These are phyloP conservation scores for Noctua janthe DNA, from an alignment of 2,888 invertebrate species.

Conservation along the genomic window DNA sequence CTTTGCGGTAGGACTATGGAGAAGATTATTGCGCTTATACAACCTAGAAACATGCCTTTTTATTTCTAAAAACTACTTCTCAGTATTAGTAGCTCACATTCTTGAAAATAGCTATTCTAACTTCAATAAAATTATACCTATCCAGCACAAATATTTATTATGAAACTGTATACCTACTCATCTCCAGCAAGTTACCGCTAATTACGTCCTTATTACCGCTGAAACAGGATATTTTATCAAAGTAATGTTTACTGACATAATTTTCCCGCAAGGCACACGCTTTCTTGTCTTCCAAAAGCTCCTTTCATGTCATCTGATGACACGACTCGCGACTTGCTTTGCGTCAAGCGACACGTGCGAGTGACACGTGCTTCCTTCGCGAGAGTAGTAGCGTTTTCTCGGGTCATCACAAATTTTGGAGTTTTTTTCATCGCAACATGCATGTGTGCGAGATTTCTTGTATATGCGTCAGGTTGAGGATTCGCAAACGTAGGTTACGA, in stretches of 20 bases:
- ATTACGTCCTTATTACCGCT: background rate
- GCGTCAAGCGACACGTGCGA: background rate
- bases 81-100: background rate
- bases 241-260: slow-evolving; percentile 23
- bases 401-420: background rate
- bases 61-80: background rate
- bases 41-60: background rate
- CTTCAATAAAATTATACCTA: background rate
- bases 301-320: background rate
- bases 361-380: background rate
- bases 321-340: background rate
- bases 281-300: background rate
- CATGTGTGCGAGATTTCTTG: background rate
- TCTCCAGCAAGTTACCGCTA: background rate
- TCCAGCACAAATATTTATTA: background rate
- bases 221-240: slow-evolving; percentile 10
- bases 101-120: background rate
- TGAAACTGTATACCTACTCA: background rate
- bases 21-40: background rate
- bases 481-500: background rate
- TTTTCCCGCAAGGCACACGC: background rate
- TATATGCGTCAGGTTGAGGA: background rate
- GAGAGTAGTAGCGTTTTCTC: background rate
- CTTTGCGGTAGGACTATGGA: background rate
- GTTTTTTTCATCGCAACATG: background rate